These are phyloP conservation scores for Megalops cyprinoides DNA, from an alignment of 2,797 vertebrate species.

Conservation along the genomic window DNA sequence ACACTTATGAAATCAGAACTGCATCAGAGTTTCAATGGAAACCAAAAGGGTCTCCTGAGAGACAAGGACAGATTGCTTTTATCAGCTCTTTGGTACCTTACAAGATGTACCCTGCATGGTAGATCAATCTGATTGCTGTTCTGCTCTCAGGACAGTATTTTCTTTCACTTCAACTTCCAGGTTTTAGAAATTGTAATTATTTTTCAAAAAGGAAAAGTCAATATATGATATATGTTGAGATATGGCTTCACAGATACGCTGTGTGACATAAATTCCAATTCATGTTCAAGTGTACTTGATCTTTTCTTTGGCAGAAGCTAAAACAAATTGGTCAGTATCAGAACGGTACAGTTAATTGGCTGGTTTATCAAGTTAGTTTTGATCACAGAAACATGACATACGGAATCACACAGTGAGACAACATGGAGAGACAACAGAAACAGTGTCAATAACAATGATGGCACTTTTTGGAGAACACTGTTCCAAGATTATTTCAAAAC, in stretches of 20 bases:
- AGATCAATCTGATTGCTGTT: not conserved
- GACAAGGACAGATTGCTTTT: not conserved
- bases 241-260: not conserved
- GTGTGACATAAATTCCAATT: not conserved
- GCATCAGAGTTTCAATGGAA: not conserved
- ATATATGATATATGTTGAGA: not conserved
- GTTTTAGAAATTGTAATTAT: not conserved
- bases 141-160: not conserved
- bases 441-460: not conserved
- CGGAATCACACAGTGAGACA: constrained; percentile 13
- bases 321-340: constrained; percentile 3
- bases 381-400: constrained; percentile 19
- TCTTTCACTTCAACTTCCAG: not conserved
- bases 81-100: not conserved
- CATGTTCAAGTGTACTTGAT: not conserved
- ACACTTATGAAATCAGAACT: not conserved
- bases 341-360: constrained; percentile 18
- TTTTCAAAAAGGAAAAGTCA: not conserved
- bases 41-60: not conserved
- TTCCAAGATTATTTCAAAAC: not conserved
- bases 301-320: not conserved
- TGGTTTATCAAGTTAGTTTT: constrained; percentile 5
- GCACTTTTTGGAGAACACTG: not conserved
- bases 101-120: not conserved
- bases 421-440: constrained; percentile 33